Percentiles rank a stretch among this genome's conserved stretches.
Evolutionary conservation across 2,113 vertebrate species (phyloP).

Genomic region (Phalacrocorax aristotelis): DNA sequence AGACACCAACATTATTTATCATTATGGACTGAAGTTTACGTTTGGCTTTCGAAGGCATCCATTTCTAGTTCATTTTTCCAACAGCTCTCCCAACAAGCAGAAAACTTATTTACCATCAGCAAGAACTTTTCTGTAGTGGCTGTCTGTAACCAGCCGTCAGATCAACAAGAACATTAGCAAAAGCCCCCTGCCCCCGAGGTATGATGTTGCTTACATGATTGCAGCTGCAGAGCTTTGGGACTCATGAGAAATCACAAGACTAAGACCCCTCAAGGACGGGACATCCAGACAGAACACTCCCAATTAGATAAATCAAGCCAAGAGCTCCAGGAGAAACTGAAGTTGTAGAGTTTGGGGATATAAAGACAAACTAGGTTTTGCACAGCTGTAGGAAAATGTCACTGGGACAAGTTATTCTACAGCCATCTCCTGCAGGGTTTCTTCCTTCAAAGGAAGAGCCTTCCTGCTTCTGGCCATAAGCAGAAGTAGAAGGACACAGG

Average conservation of each 20-base stretch:
- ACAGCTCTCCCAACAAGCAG: not conserved
- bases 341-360: fast-evolving
- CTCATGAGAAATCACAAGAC: not conserved
- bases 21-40: not conserved
- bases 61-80: not conserved
- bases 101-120: not conserved
- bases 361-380: not conserved
- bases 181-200: not conserved
- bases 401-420: not conserved
- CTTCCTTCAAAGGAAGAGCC: not conserved
- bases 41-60: not conserved
- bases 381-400: not conserved
- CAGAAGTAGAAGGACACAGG: not conserved
- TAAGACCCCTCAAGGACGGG: not conserved
- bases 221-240: not conserved
- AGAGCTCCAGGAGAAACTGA: not conserved
- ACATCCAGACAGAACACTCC: not conserved
- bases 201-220: fast-evolving
- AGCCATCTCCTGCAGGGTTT: not conserved
- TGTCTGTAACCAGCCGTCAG: not conserved
- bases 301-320: not conserved
- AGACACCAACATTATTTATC: not conserved
- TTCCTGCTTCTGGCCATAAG: not conserved
- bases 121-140: not conserved
- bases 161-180: not conserved